Conservation (phyloP, 1,140 invertebrate species). For the Sipha flava region DNA sequence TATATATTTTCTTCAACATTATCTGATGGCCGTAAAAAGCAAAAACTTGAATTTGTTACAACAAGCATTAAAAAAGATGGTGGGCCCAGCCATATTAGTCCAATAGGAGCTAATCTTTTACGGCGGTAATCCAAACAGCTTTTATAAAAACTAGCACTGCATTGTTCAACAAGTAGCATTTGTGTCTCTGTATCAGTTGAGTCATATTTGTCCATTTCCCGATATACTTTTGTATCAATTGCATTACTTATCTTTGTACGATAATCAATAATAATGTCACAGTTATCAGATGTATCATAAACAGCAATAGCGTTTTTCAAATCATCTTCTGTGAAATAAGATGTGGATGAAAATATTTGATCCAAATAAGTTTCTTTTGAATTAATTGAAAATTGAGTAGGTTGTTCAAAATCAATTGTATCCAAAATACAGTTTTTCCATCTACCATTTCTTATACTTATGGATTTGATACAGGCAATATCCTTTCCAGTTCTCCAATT, state of each 20-base stretch:
- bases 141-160: conserved; percentile 26
- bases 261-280: conserved; percentile 3
- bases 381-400: neutral
- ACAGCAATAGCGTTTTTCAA: conserved; percentile 27
- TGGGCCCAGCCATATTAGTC: neutral
- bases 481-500: conserved; percentile 29
- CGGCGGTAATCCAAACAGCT: conserved; percentile 24
- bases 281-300: conserved; percentile 20
- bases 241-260: conserved; percentile 13
- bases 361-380: conserved; percentile 9
- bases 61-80: conserved; percentile 6
- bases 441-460: neutral
- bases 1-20: neutral
- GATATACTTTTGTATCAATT: conserved; percentile 23
- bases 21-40: conserved; percentile 17
- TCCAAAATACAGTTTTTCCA: conserved; percentile 20
- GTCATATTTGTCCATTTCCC: conserved; percentile 26
- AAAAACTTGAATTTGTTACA: conserved; percentile 28
- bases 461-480: neutral
- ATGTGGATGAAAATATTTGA: conserved; percentile 12
- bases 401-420: conserved; percentile 12
- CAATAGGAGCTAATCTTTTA: conserved; percentile 20
- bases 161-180: conserved; percentile 19
- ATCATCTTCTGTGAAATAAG: conserved; percentile 21
- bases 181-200: neutral